Base-by-base conservation (phyloP, 2,113 vertebrate species). In the Bombycilla garrulus region DNA sequence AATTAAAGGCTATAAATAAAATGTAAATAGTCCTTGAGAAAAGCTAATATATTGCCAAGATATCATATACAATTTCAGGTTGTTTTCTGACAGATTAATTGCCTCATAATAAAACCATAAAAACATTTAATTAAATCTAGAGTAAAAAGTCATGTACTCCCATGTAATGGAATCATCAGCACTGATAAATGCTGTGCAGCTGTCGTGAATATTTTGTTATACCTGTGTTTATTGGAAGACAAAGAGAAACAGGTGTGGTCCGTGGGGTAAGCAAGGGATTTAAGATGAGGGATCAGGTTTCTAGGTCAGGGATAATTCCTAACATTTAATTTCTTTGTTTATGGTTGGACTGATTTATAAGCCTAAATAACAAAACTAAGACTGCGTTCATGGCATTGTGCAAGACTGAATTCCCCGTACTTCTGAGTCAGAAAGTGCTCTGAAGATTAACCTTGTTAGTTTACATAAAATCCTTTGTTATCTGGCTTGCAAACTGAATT, bases 81-180 rank as follows among this genome's bases (percentile, higher is more conserved):
- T 83, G 42, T 71, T 93, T 84, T 92, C 76, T 67, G 79, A 83
- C 35, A 94, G 88, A 83, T 90, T 90, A 85, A 77, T 88, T 92
- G 81, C 84, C 47, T 92, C 54, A 65, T 81, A 94, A 90, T 70
- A 70, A 88, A 92, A 44, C 26, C 36, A 83, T 81, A 77, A 94
- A 92, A 88, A 29, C 54, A 83, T 73, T 91, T 89, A 95, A 95
- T 95, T 92, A 95, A 90, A 88, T 66, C 15, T 64, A 53, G 91
- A 95, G 40, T 84, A 61, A 70, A 82, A 95, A 96, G n/a, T 29
- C 9, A 2, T 78, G 81, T 64, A 62, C 72, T 83, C 76, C 44
- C 56, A 64, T 81, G 56, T 58, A 93, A 86, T 71, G 44, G 77
- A 81, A 96, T 67, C 44, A 81, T 82, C 67, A 92, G 51, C 81